Evolutionary conservation across 2,888 invertebrate genomes (phyloP), one percentile per base, ranked within the genome.

Genomic region (Pollenia labialis): DNA sequence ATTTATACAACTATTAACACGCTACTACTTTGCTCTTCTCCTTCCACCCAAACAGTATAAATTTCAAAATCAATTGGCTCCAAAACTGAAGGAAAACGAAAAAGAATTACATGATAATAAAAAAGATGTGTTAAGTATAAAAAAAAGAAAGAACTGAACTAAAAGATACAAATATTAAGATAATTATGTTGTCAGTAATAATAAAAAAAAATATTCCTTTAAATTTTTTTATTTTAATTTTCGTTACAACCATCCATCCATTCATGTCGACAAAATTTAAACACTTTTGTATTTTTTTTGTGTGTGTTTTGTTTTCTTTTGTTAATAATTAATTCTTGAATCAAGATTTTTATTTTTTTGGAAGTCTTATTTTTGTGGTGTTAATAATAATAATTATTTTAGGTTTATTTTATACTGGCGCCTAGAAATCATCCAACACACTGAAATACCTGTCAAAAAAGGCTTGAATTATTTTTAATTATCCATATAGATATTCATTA

Each of bases 151-250:
- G 80, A 62, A 56, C 32, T 72, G 62, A 71, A 69, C 54, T 62
- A 11, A 72, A 77, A 81, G 58, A 68, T 74, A 74, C 85, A 81
- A 77, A 76, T 74, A 74, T 86, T 64, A 80, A 71, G 80, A 80
- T 86, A 86, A 86, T 87, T 87, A 87, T 84, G 84, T 84, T 87
- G 84, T 87, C 84, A 87, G 68, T 83, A 60, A 23, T 54, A 81
- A 23, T 23, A 23, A 23, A 23, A 77, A 44, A 56, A 54, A 81
- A 72, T 46, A 60, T 68, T 32, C 23, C 14, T 75, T 62, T 9
- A 14, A 11, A n/a, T 54, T 68, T 60, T 48, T 60, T 62, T 54
- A 6, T 6, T 32, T 32, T 6, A 32, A 32, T 32, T 32, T 32
- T 75, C 32, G 18, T 42, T 48, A 54, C 23, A 81, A 71, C 52